Evolutionary conservation across 2,797 vertebrate species (phyloP), one percentile per base, ranked within the genome.

Genomic region (Limosa lapponica): DNA sequence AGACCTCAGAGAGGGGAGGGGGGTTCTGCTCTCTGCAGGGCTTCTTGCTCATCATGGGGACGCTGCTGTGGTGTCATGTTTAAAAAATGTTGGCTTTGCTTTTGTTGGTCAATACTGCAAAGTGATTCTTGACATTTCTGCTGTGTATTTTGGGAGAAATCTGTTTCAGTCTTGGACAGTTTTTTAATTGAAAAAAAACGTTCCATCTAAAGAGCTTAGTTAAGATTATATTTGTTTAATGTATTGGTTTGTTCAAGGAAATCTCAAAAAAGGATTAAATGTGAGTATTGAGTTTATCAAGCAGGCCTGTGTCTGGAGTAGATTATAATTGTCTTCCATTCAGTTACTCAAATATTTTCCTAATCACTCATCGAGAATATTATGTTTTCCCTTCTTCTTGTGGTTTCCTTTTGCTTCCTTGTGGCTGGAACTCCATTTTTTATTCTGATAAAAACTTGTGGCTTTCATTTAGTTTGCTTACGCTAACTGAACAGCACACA

Each of bases 51-150:
- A 0, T 84, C 88, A 48, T 3, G 1, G 37, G 46, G 74, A 87
- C 71, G 39, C 72, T 93, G 87, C 64, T 61, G 19, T 82, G 58
- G 52, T 89, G 86, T 95, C 95, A 95, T 6, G 39, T 39, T 78
- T 46, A 82, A 96, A 96, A 94, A 93, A 97, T 96, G 86, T 94
- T 96, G 92, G 81, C 87, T 95, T 92, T 87, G 46, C 74, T 93
- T 92, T 77, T 77, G 55, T 67, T 83, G 90, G 79, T 91, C 83
- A 91, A 78, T 69, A 59, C 37, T 95, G 84, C 72, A 90, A 79
- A 92, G 86, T 36, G 6, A 78, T 94, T 94, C 84, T 46, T 90
- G 77, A 73, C 85, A 19, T 77, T 95, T 92, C 73, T 92, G 67
- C 61, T 62, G 32, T 55, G 61, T 75, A 14, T 89, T 93, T 91